Percentiles rank a stretch among this genome's conserved stretches.
phyloP scores from a whole-genome alignment of 2,797 vertebrate species.

The Pterois miles region DNA sequence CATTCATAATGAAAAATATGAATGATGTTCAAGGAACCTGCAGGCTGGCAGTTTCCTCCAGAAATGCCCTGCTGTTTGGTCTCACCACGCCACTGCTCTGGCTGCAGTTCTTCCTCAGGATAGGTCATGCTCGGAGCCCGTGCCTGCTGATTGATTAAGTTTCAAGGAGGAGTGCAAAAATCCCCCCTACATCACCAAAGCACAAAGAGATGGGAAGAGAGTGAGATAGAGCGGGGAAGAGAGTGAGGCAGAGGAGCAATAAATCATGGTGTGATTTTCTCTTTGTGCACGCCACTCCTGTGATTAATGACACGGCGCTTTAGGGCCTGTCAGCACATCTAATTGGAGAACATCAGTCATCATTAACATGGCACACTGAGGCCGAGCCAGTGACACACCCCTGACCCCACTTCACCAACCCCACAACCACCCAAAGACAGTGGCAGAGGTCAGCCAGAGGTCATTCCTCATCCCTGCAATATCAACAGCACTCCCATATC shows the following conservation, averaged over 20 bases:
- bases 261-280: slow-evolving; percentile 85
- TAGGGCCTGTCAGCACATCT: slow-evolving; percentile 84
- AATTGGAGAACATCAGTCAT: slow-evolving; percentile 88
- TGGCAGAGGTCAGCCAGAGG: slow-evolving; percentile 63
- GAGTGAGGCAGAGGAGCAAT: slow-evolving; percentile 73
- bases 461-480: slow-evolving; percentile 44
- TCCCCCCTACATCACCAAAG: slow-evolving; percentile 66
- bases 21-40: slow-evolving; percentile 21
- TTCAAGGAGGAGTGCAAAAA: slow-evolving; percentile 60
- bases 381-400: slow-evolving; percentile 66
- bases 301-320: slow-evolving; percentile 85
- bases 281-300: slow-evolving; percentile 71
- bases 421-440: slow-evolving; percentile 55
- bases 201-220: slow-evolving; percentile 65
- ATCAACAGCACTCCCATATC: slow-evolving; percentile 14
- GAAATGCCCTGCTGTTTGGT: slow-evolving; percentile 3
- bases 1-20: slow-evolving; percentile 20
- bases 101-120: slow-evolving; percentile 40
- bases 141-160: slow-evolving; percentile 72
- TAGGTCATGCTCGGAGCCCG: slow-evolving; percentile 35
- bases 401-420: slow-evolving; percentile 65
- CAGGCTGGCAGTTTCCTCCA: neutral
- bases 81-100: slow-evolving; percentile 3
- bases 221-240: slow-evolving; percentile 55
- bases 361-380: slow-evolving; percentile 81